These are phyloP conservation scores for Chloebia gouldiae DNA, from an alignment of 2,113 vertebrate species.

Conservation along the genomic window DNA sequence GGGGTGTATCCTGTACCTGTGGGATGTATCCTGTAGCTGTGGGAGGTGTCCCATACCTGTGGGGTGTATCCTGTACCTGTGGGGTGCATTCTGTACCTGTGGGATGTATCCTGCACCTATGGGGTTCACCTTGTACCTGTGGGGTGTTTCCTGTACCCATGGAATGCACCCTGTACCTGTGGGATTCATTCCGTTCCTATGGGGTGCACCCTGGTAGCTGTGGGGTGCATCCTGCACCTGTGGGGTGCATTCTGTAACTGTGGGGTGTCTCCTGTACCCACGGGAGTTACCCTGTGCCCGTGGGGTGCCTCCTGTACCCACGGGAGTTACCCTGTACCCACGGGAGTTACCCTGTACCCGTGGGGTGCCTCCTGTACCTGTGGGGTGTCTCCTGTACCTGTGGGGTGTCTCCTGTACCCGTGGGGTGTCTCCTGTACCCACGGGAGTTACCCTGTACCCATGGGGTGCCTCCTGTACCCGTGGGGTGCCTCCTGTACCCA, in stretches of 20 bases:
- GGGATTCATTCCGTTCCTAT: too few species aligned
- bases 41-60: too few species aligned
- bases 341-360: accelerated
- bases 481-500: accelerated
- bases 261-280: too few species aligned
- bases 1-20: accelerated
- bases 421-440: accelerated
- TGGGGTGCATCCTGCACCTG: too few species aligned
- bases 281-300: not conserved
- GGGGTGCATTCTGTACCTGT: too few species aligned
- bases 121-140: too few species aligned
- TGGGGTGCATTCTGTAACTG: accelerated
- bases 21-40: accelerated
- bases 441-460: accelerated
- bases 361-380: not conserved
- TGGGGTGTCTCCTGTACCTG: accelerated
- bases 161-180: accelerated
- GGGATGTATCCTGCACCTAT: accelerated
- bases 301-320: too few species aligned
- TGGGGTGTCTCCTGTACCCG: accelerated
- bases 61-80: accelerated
- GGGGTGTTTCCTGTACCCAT: too few species aligned
- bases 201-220: too few species aligned
- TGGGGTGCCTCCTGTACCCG: accelerated
- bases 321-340: accelerated